These are phyloP conservation scores for Myotis brandtii DNA, from an alignment of 2,113 vertebrate genomes.

Conservation along the genomic window DNA sequence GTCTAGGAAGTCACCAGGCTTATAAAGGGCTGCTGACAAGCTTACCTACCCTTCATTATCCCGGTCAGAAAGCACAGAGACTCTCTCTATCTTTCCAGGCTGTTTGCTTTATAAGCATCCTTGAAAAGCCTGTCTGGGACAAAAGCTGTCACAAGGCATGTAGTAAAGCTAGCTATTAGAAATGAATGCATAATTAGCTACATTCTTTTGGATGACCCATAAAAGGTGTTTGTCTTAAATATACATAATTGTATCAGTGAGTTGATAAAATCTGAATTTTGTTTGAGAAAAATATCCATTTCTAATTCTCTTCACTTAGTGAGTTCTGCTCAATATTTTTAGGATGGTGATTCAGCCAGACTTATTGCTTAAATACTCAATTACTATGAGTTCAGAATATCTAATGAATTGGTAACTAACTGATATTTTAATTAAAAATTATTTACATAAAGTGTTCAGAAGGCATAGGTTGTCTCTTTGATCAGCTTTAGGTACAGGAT, in stretches of 20 bases:
- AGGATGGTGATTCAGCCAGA: background rate
- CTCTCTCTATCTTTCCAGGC: background rate
- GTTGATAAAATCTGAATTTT: slow-evolving; percentile 7
- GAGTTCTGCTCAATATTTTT: slow-evolving; percentile 39
- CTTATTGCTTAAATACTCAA: background rate
- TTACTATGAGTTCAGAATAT: slow-evolving; percentile 12
- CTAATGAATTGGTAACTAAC: slow-evolving; percentile 36
- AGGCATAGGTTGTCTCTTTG: background rate
- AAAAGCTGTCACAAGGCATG: background rate
- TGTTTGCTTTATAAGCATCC: background rate
- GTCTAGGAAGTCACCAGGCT: background rate
- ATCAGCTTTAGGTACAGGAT: background rate
- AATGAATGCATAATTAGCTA: background rate
- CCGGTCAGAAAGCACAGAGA: background rate
- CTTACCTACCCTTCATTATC: background rate
- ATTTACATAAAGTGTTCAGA: background rate
- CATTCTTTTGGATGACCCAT: slow-evolving; percentile 28
- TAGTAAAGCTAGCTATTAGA: background rate
- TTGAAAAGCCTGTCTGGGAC: background rate
- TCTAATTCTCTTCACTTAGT: slow-evolving; percentile 38
- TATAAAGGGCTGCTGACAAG: background rate
- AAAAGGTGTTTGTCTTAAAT: background rate
- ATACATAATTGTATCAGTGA: background rate
- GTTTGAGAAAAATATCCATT: background rate
- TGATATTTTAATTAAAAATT: slow-evolving; percentile 41